Evolutionary conservation across 2,113 vertebrate species (phyloP).

Genomic region (Stomatorhinus ivindoensis): DNA sequence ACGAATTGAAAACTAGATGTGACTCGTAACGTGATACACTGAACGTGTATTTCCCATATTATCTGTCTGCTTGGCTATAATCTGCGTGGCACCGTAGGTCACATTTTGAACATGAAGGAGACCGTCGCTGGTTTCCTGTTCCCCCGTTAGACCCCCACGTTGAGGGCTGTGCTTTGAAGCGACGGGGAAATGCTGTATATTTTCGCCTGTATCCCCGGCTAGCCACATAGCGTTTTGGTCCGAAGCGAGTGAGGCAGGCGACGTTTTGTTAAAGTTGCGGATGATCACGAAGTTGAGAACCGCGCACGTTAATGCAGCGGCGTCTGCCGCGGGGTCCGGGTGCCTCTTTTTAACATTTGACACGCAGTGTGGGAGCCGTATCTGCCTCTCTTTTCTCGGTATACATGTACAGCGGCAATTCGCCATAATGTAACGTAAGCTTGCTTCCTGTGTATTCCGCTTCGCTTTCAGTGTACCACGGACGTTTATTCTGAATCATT

Average conservation of each 20-base stretch:
- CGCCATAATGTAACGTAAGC: background rate
- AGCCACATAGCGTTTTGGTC: slow-evolving; percentile 22
- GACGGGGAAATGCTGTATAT: background rate
- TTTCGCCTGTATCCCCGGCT: background rate
- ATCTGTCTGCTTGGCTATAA: background rate
- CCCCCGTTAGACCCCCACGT: background rate
- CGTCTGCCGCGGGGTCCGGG: background rate
- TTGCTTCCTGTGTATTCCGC: background rate
- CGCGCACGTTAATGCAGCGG: background rate
- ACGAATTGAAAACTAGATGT: slow-evolving; percentile 1
- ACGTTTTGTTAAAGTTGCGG: background rate
- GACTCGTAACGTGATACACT: slow-evolving; percentile 12
- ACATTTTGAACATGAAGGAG: background rate
- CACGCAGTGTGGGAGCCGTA: background rate
- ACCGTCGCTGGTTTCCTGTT: background rate
- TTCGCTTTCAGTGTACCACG: background rate
- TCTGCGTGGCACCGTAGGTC: background rate
- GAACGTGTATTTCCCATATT: background rate
- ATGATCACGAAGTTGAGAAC: slow-evolving; percentile 1
- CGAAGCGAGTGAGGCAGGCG: background rate
- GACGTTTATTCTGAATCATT: background rate
- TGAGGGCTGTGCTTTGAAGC: background rate
- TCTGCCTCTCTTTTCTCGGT: background rate
- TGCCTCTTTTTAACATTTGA: background rate
- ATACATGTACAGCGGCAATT: background rate